Evolutionary conservation across 2,888 invertebrate genomes (phyloP).

Genomic region (Eretmocerus hayati): DNA sequence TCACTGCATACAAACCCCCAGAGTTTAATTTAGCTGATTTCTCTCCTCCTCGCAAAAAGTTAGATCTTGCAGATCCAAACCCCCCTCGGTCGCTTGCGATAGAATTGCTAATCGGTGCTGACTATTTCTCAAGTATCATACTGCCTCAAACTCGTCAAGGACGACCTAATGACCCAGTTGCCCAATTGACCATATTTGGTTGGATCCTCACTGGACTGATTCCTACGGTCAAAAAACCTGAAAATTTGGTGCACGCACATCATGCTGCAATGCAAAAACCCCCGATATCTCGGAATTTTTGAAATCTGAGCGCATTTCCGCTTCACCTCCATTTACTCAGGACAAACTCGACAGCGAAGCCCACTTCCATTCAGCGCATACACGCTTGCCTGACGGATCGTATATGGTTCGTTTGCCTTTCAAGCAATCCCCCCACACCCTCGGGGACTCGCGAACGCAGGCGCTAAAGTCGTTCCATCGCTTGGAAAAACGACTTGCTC

Average conservation of each 20-base stretch:
- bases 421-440: neutral
- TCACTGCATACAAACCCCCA: no score
- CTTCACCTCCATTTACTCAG: neutral
- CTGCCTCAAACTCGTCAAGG: neutral
- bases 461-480: neutral
- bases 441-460: neutral
- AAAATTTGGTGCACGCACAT: neutral
- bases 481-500: neutral
- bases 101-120: constrained; percentile 7
- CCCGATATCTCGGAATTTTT: neutral
- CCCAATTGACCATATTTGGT: constrained; percentile 9
- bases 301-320: neutral
- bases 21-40: no score
- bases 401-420: neutral
- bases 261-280: neutral
- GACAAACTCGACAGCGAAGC: neutral
- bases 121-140: constrained; percentile 3
- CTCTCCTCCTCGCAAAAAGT: neutral
- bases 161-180: constrained; percentile 1
- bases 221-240: neutral
- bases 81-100: neutral
- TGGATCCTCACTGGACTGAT: constrained; percentile 4
- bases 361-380: neutral
- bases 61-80: neutral
- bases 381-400: neutral